phyloP scores from a whole-genome alignment of 2,888 invertebrate species.

The Onthophagus sagittarius region DNA sequence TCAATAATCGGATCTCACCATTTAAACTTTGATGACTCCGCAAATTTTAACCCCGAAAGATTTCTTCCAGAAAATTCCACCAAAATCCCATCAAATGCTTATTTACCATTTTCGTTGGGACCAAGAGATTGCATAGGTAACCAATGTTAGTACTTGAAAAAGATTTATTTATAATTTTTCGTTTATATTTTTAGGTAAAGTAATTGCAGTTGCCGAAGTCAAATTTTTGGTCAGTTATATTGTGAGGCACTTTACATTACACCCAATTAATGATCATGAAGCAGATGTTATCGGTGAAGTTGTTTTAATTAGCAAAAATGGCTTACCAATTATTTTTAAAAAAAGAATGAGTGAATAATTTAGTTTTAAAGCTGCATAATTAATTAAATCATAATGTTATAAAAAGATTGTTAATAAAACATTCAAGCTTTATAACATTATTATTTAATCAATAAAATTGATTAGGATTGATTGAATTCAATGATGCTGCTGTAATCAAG shows the following conservation, averaged over 20 bases:
- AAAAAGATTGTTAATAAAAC: too few relatives aligned
- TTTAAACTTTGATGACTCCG: neutral
- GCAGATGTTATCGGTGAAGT: neutral
- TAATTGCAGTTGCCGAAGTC: neutral
- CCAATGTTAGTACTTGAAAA: neutral
- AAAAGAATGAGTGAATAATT: neutral
- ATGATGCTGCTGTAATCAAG: too few relatives aligned
- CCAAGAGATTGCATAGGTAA: conserved; percentile 7
- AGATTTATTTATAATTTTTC: neutral
- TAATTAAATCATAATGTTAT: too few relatives aligned
- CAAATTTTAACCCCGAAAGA: neutral
- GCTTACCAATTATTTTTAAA: conserved; percentile 6
- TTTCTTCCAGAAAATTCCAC: neutral
- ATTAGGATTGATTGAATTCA: too few relatives aligned
- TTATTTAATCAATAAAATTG: too few relatives aligned
- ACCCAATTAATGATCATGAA: neutral
- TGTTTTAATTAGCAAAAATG: neutral
- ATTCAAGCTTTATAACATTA: too few relatives aligned
- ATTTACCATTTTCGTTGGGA: conserved; percentile 1
- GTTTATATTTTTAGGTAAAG: neutral
- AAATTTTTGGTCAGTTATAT: neutral
- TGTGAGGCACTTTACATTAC: neutral
- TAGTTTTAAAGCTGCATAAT: too few relatives aligned
- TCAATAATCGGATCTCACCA: neutral
- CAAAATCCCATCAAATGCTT: neutral